phyloP scores from a whole-genome alignment of 92 coral and sea anemone species.

The Porites evermanni region DNA sequence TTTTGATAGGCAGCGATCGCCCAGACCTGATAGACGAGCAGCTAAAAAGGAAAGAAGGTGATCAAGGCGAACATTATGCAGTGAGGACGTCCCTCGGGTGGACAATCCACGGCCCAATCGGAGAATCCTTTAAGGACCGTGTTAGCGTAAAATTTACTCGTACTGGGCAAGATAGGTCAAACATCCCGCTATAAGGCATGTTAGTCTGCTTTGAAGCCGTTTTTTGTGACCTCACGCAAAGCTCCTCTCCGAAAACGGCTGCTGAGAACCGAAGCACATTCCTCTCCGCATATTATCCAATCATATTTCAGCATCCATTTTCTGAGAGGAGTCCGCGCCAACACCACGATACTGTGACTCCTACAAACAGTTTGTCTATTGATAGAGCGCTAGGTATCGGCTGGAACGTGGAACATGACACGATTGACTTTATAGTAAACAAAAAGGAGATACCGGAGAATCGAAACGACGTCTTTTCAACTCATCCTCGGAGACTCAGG shows the following conservation, averaged over 20 bases:
- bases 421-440: constrained; percentile 37
- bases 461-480: constrained; percentile 67
- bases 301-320: constrained; percentile 49
- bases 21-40: constrained; percentile 69
- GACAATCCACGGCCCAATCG: constrained; percentile 79
- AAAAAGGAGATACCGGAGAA: constrained; percentile 60
- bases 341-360: constrained; percentile 50
- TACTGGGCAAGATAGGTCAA: constrained; percentile 45
- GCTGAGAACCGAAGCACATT: constrained; percentile 74
- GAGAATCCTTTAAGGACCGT: constrained; percentile 21
- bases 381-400: constrained; percentile 71
- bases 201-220: constrained; percentile 37
- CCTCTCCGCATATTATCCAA: constrained; percentile 43
- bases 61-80: constrained; percentile 63
- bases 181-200: constrained; percentile 62
- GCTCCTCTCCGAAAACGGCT: neutral
- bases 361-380: constrained; percentile 49
- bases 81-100: constrained; percentile 76
- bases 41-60: constrained; percentile 59
- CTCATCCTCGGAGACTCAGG: neutral
- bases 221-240: constrained; percentile 24
- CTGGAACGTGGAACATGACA: constrained; percentile 68
- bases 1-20: constrained; percentile 71
- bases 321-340: constrained; percentile 45
- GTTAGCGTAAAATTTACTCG: constrained; percentile 41